phyloP scores from a whole-genome alignment of 2,113 vertebrate species.

The Cercopithecus mona region DNA sequence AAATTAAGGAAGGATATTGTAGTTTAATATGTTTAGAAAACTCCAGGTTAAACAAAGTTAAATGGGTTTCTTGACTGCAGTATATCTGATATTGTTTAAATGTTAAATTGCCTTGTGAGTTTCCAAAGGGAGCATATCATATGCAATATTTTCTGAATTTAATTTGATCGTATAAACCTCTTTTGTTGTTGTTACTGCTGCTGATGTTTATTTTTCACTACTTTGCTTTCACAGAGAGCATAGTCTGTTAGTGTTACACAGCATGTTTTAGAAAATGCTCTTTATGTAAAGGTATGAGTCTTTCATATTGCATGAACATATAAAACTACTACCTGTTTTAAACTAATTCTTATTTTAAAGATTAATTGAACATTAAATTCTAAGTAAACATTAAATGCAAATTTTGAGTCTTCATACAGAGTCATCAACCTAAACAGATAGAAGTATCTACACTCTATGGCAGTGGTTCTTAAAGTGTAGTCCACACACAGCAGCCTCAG shows the following conservation, averaged over 20 bases:
- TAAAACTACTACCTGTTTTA: not conserved
- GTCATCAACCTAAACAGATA: not conserved
- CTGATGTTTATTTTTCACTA: not conserved
- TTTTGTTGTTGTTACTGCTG: not conserved
- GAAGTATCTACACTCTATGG: not conserved
- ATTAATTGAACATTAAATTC: not conserved
- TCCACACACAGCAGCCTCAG: not conserved
- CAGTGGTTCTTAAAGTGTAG: not conserved
- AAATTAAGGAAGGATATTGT: not conserved
- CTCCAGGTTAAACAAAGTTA: not conserved
- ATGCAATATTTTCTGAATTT: not conserved
- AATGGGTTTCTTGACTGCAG: not conserved
- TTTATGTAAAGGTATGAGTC: not conserved
- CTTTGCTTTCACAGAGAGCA: not conserved
- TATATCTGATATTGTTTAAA: not conserved
- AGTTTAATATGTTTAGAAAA: slow-evolving; percentile 6
- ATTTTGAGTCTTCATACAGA: not conserved
- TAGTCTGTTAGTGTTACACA: not conserved
- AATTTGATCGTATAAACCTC: not conserved
- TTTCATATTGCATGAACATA: not conserved
- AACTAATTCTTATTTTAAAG: slow-evolving; percentile 6
- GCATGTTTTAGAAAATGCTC: not conserved
- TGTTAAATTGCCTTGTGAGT: not conserved
- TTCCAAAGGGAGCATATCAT: not conserved
- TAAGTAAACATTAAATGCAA: not conserved